Base-by-base conservation (phyloP, 2,113 vertebrate genomes). In the Jaculus jaculus region DNA sequence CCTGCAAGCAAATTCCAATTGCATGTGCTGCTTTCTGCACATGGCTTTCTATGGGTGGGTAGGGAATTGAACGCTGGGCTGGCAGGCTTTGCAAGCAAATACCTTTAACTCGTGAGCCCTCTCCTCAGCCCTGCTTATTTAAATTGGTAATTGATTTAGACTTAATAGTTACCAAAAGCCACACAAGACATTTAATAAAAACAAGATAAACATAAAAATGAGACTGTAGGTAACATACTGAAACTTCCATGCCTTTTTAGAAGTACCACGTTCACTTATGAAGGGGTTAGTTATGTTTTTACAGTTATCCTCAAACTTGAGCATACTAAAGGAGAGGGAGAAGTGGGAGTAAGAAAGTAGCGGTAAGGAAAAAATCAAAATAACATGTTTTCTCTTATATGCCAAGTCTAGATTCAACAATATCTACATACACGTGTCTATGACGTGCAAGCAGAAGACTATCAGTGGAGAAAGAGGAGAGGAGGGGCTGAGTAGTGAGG, bases 81-180 rank as follows among this genome's bases (percentile, higher is more conserved):
- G 54, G 54, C 54, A 54, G 54, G 54, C 54, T 54, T 54, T 54
- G 54, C 54, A 54, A 54, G 54, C 54, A 54, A 54, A 16, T 16
- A 54, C 54, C 54, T 54, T 54, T 54, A 54, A 54, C 54, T 16
- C 7, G 7, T 8, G 54, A 54, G 54, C 54, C 54, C 3, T 54
- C 54, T 54, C 54, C 54, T 12, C 54, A 54, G 54, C 54, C 54
- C 54, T 15, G 23, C 68, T 69, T 78, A 78, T 81, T 69, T 90
- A 73, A 92, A 65, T 84, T 79, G 26, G 61, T 81, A 16, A 87
- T 66, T 94, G 83, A 66, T 65, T 75, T 92, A 61, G 87, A 58
- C n/a, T 47, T 69, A 16, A 39, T 51, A 61, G 69, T 11, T 79
- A 51, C 54, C 54, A 54, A 54, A 8, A 54, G 47, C 4, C 66